These are phyloP conservation scores for Bovichtus variegatus DNA, from an alignment of 2,797 vertebrate genomes.

Conservation along the genomic window DNA sequence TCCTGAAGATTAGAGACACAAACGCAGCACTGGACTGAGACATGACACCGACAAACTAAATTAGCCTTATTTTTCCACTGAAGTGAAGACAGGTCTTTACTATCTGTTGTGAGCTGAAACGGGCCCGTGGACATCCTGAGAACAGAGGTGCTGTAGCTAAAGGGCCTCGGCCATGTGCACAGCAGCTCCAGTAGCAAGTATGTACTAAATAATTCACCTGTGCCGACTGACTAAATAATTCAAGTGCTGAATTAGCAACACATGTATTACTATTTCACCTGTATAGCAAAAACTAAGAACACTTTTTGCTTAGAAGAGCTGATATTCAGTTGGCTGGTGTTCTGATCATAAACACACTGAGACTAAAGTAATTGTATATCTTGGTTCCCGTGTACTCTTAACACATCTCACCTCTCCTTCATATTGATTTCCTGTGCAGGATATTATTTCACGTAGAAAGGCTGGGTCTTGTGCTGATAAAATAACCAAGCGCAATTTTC, in stretches of 20 bases:
- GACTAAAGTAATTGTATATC: conserved; percentile 46
- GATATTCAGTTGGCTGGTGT: not conserved
- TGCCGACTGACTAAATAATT: conserved; percentile 78
- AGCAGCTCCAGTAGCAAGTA: conserved; percentile 33
- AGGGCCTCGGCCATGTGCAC: conserved; percentile 26
- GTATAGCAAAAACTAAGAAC: conserved; percentile 6
- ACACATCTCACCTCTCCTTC: conserved; percentile 30
- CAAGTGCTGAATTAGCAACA: conserved; percentile 68
- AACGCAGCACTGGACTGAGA: conserved; percentile 60
- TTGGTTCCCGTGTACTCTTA: conserved; percentile 25
- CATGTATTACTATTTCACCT: conserved; percentile 44
- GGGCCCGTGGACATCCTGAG: conserved; percentile 34
- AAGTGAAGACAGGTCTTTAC: conserved; percentile 29
- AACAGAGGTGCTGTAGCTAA: conserved; percentile 15
- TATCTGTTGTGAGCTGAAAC: conserved; percentile 46
- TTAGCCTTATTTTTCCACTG: conserved; percentile 59
- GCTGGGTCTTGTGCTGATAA: conserved; percentile 56
- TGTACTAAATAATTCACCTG: conserved; percentile 81
- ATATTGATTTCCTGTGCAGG: conserved; percentile 76
- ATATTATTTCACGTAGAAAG: conserved; percentile 65
- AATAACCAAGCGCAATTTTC: conserved; percentile 62
- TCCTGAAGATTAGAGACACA: conserved; percentile 71
- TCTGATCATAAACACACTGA: conserved; percentile 33
- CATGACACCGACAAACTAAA: conserved; percentile 60
- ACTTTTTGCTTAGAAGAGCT: conserved; percentile 1